Conservation (phyloP, 2,888 invertebrate genomes). For the Lydus trimaculatus region DNA sequence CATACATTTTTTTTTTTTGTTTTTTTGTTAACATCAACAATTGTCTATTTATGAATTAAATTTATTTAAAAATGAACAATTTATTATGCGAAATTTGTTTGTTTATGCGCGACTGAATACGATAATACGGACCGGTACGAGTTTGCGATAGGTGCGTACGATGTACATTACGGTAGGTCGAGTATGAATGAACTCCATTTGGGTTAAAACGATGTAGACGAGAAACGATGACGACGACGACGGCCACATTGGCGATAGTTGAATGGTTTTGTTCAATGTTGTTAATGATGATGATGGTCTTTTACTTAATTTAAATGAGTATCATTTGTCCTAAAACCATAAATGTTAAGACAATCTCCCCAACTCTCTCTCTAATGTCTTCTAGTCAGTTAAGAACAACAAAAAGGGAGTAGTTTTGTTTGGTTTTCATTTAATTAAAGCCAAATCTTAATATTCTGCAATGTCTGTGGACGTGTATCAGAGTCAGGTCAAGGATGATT, state of each 20-base stretch:
- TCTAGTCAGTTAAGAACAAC: too few species aligned
- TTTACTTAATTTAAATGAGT: not conserved
- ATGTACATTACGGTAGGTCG: slow-evolving; percentile 35
- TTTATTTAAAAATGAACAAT: not conserved
- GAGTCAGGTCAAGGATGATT: slow-evolving; percentile 38
- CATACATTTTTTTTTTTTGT: too few species aligned
- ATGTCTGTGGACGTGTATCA: not conserved
- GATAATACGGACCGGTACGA: slow-evolving; percentile 31
- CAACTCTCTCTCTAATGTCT: too few species aligned
- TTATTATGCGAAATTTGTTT: slow-evolving; percentile 16
- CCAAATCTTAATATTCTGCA: too few species aligned
- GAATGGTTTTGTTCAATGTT: slow-evolving; percentile 19
- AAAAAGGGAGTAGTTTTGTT: too few species aligned
- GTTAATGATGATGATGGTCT: too few species aligned
- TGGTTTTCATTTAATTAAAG: too few species aligned
- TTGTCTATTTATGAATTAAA: too few species aligned
- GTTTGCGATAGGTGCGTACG: slow-evolving; percentile 32
- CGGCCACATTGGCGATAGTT: slow-evolving; percentile 28
- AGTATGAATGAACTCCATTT: slow-evolving; percentile 43
- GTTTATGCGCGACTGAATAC: slow-evolving; percentile 32
- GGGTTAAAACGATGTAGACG: slow-evolving; percentile 34
- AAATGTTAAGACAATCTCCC: too few species aligned
- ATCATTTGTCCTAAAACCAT: not conserved
- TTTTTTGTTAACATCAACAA: too few species aligned
- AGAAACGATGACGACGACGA: slow-evolving; percentile 19